A percentile compares a stretch with the other conserved stretches of the same genome.
Conservation (phyloP, 1,140 invertebrate species). For the Zaprionus davidi region DNA sequence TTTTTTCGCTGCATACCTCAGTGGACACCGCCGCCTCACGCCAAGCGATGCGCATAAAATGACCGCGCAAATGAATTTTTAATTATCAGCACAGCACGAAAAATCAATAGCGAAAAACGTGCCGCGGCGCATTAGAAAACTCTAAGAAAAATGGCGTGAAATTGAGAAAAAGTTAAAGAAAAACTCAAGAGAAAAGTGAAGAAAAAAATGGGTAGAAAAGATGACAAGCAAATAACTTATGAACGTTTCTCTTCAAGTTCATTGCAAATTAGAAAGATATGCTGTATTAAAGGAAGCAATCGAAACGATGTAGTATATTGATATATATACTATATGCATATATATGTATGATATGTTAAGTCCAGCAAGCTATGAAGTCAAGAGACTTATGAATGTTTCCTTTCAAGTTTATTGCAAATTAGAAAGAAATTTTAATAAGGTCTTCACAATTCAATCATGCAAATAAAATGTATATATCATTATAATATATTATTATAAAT, state of each 20-base stretch:
- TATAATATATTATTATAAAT: too few species aligned
- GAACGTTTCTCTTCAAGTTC: not conserved
- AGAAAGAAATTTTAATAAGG: too few species aligned
- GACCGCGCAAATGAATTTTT: constrained; percentile 75
- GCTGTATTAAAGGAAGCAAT: too few species aligned
- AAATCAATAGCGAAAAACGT: constrained; percentile 66
- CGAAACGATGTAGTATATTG: not conserved
- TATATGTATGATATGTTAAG: not conserved
- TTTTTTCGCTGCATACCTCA: constrained; percentile 69
- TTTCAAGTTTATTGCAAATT: too few species aligned
- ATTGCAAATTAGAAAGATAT: not conserved
- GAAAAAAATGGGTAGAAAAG: not conserved
- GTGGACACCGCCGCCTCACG: constrained; percentile 25
- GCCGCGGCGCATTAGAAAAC: constrained; percentile 44
- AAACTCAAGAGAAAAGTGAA: constrained; percentile 10
- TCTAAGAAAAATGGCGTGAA: constrained; percentile 27
- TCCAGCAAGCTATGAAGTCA: too few species aligned
- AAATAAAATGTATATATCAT: not conserved
- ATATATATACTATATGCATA: not conserved
- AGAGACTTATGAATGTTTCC: too few species aligned
- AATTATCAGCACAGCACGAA: constrained; percentile 65
- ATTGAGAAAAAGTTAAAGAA: constrained; percentile 8
- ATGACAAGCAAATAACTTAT: not conserved
- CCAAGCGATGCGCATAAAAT: constrained; percentile 41
- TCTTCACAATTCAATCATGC: too few species aligned